Evolutionary conservation across 2,113 vertebrate genomes (phyloP).

Genomic region (Corydoras maculifer): DNA sequence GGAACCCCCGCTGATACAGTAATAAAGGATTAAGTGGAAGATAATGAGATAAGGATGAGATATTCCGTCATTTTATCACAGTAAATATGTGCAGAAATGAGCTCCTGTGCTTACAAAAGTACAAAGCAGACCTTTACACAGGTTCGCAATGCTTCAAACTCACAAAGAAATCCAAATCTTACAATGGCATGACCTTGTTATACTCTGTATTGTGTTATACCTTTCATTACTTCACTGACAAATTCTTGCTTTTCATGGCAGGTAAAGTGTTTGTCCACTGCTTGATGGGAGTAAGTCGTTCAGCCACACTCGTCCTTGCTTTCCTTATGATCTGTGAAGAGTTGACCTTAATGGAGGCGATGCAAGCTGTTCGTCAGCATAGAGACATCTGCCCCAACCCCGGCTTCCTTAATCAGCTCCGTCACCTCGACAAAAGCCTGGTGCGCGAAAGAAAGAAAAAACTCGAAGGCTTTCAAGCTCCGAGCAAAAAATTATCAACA

Average conservation of each 20-base stretch:
- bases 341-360: conserved; percentile 59
- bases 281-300: conserved; percentile 70
- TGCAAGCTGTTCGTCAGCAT: conserved; percentile 54
- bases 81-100: too few relatives aligned
- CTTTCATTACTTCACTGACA: not conserved
- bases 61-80: too few relatives aligned
- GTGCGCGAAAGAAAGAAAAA: conserved; percentile 52
- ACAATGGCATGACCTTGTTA: too few relatives aligned
- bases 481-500: conserved; percentile 43
- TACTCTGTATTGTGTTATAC: too few relatives aligned
- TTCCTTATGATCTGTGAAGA: conserved; percentile 68
- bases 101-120: too few relatives aligned
- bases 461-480: conserved; percentile 41
- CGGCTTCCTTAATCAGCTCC: conserved; percentile 68
- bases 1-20: too few relatives aligned
- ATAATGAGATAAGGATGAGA: too few relatives aligned
- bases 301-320: conserved; percentile 63
- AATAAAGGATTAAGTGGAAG: too few relatives aligned
- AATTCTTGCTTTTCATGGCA: conserved; percentile 33
- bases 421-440: conserved; percentile 60
- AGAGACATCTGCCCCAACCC: conserved; percentile 66
- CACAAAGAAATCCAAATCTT: too few relatives aligned
- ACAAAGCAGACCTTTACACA: too few relatives aligned
- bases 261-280: conserved; percentile 69
- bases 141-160: too few relatives aligned